Percentiles rank a stretch among this genome's conserved stretches.
Evolutionary conservation across 2,888 invertebrate species (phyloP).

Genomic region (Microctonus brassicae): DNA sequence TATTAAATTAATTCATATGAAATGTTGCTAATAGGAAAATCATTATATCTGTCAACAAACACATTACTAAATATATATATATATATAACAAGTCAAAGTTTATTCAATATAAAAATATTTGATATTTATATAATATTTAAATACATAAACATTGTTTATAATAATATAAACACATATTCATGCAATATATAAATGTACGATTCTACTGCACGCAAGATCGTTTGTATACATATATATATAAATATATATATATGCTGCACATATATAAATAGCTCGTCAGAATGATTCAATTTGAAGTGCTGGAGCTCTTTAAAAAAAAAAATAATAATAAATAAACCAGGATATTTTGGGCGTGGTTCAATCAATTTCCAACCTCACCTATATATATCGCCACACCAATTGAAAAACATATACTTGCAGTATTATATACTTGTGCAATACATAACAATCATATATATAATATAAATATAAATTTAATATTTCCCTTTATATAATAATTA

Average conservation of each 20-base stretch:
- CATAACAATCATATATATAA: too few relatives aligned
- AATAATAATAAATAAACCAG: neutral
- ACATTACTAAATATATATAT: neutral
- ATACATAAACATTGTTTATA: neutral
- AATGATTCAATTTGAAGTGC: neutral
- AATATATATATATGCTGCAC: too few relatives aligned
- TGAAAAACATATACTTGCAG: neutral
- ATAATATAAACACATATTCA: too few relatives aligned
- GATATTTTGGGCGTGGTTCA: conserved; percentile 41
- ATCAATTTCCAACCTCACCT: conserved; percentile 40
- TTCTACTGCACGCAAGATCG: neutral
- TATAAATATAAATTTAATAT: neutral
- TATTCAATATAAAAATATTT: neutral
- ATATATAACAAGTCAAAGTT: neutral
- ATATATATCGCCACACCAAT: neutral
- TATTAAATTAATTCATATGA: neutral
- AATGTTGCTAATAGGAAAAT: neutral
- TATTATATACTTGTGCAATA: too few relatives aligned
- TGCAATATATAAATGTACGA: too few relatives aligned
- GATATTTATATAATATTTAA: too few relatives aligned
- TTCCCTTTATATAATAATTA: too few relatives aligned
- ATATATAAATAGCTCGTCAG: neutral
- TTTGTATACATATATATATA: too few relatives aligned
- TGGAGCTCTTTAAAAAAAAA: neutral
- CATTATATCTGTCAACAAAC: neutral